Conservation (phyloP, 1,140 invertebrate genomes). For the Brachionus manjavacas region DNA sequence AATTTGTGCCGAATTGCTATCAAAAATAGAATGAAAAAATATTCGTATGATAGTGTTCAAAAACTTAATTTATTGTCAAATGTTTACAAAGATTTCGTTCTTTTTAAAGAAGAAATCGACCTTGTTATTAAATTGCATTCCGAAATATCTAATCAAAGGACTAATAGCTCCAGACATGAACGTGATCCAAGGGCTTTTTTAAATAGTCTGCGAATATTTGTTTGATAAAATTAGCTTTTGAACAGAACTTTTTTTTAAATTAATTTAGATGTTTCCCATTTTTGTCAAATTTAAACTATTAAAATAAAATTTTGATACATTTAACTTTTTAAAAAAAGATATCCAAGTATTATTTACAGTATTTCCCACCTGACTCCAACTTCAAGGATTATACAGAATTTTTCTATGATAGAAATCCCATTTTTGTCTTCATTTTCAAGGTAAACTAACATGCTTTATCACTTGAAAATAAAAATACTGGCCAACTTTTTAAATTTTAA, state of each 20-base stretch:
- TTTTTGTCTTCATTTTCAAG: no score
- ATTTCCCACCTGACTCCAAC: no score
- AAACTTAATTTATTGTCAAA: neutral
- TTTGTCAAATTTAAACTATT: neutral
- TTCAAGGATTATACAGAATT: no score
- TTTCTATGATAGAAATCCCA: no score
- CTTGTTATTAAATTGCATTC: neutral
- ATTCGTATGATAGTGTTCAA: neutral
- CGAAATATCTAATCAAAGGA: neutral
- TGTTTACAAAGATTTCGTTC: neutral
- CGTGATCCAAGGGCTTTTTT: neutral
- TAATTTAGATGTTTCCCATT: neutral
- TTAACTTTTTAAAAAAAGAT: no score
- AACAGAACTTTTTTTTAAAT: neutral
- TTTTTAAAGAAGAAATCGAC: slow-evolving; percentile 29
- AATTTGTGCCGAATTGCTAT: neutral
- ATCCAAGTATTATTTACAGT: no score
- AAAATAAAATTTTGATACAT: no score
- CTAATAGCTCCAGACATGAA: neutral
- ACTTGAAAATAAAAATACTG: no score
- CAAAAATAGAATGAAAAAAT: neutral
- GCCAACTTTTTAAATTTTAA: no score
- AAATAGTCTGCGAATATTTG: neutral
- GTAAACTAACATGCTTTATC: no score
- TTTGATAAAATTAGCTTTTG: neutral